These are phyloP conservation scores for Glareola pratincola DNA, from an alignment of 2,113 vertebrate genomes.

Conservation along the genomic window DNA sequence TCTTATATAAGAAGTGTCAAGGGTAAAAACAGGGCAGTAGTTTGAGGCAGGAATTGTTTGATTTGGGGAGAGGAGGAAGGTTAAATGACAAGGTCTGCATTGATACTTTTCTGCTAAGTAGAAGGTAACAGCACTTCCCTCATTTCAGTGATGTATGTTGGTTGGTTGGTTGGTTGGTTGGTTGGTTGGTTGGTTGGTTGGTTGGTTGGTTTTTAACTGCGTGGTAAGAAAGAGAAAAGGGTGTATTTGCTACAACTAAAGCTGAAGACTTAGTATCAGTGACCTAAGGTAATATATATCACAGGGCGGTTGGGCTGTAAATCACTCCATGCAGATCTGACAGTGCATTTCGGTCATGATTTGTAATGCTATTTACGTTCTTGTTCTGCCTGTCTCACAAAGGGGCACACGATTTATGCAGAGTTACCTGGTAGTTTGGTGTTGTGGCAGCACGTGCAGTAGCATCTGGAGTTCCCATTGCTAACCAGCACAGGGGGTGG, in stretches of 20 bases:
- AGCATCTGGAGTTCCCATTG: background rate
- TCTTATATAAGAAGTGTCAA: background rate
- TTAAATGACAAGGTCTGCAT: background rate
- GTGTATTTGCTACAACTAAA: background rate
- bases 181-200: background rate
- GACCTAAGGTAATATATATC: background rate
- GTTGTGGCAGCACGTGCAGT: rapidly evolving
- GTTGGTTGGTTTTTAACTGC: background rate
- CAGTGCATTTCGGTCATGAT: background rate
- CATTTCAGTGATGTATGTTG: background rate
- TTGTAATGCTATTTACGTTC: background rate
- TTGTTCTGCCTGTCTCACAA: background rate
- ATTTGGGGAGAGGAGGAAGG: background rate
- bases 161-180: background rate
- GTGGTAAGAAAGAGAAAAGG: background rate
- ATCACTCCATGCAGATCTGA: background rate
- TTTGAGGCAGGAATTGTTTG: background rate
- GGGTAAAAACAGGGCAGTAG: background rate
- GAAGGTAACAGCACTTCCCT: background rate
- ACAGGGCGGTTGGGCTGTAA: background rate
- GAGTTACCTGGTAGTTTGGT: background rate
- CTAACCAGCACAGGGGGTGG: background rate
- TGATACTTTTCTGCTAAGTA: background rate
- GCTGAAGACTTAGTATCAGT: background rate
- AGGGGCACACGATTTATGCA: background rate